Evolutionary conservation across 2,113 vertebrate species (phyloP), one percentile per base, ranked within the genome.

Genomic region (Eudyptes chrysolophus): DNA sequence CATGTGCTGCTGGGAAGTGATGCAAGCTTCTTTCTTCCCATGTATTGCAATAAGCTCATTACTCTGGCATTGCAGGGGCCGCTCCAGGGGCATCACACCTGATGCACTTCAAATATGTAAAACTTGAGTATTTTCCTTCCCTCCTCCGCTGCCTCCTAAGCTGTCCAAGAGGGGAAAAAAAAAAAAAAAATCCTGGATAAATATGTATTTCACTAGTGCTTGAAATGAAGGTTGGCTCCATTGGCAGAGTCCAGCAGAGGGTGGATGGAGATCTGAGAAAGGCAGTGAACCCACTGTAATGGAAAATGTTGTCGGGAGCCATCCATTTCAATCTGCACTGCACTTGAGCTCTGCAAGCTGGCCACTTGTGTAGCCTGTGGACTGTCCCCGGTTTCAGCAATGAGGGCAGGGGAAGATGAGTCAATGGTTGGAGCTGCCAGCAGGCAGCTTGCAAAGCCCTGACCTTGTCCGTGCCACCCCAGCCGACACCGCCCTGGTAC

Each of bases 401-500:
- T 22, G 44, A 75, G 21, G 16, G 7, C 13, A 74, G 36, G 18
- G 20, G 4, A 64, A 14, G 52, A 44, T 13, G 24, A 36, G 32
- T 51, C 22, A 29, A 13, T 7, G 36, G 32, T 12, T 55, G 55
- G 61, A 64, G 36, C 24, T 62, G 18, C n/a, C 54, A 74, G 34
- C 16, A 22, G 4, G 3, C 34, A 76, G 19, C 44, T 58, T 7
- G 7, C 58, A 65, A 65, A 91, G 26, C 36, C 58, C 16, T 65
- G 32, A 38, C 58, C 38, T 54, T 36, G 27, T 57, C 49, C 27
- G 1, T 65, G 64, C 7, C 64, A 46, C 27, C 29, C 42, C 64
- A 57, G 32, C 11, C 1, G 7, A 13, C 17, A 10, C 49, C 1
- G 3, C 42, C 26, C 7, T 1, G 1, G n/a, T 34, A 15, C 54